Evolutionary conservation across 2,113 vertebrate genomes (phyloP).

Genomic region (Heterotis niloticus): DNA sequence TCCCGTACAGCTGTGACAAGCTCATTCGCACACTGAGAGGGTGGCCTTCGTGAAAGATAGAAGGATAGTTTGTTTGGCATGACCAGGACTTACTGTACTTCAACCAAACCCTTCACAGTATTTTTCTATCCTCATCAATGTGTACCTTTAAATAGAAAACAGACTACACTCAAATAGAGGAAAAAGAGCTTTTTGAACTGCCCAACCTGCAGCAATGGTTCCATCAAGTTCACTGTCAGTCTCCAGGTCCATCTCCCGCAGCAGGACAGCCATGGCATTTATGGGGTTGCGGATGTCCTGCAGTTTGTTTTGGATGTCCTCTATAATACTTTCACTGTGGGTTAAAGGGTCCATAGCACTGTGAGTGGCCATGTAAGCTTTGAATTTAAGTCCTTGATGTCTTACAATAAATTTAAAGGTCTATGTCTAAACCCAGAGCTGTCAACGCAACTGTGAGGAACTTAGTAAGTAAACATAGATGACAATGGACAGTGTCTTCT

Average conservation of each 20-base stretch:
- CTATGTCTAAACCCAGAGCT: too few species aligned
- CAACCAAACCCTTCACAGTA: too few species aligned
- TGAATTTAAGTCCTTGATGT: too few species aligned
- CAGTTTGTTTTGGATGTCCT: slow-evolving; percentile 85
- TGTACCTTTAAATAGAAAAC: too few species aligned
- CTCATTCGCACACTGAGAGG: slow-evolving; percentile 67
- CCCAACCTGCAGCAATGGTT: slow-evolving; percentile 56
- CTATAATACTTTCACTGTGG: slow-evolving; percentile 73
- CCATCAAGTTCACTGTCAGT: slow-evolving; percentile 68
- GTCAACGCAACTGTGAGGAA: too few species aligned
- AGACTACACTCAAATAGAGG: neutral
- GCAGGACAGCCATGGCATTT: slow-evolving; percentile 72
- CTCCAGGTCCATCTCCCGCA: slow-evolving; percentile 91
- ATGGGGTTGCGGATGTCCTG: slow-evolving; percentile 80
- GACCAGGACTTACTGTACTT: too few species aligned
- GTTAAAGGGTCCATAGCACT: neutral
- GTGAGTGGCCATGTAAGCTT: too few species aligned
- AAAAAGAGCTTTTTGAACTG: neutral
- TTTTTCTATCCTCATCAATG: too few species aligned
- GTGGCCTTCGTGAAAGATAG: slow-evolving; percentile 57
- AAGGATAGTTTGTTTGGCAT: neutral
- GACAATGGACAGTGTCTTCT: too few species aligned
- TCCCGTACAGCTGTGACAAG: slow-evolving; percentile 81
- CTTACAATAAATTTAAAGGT: too few species aligned
- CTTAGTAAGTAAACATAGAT: too few species aligned